Evolutionary conservation across 1,140 invertebrate genomes (phyloP), one percentile per base, ranked within the genome.

Genomic region (Drosophila mayri): DNA sequence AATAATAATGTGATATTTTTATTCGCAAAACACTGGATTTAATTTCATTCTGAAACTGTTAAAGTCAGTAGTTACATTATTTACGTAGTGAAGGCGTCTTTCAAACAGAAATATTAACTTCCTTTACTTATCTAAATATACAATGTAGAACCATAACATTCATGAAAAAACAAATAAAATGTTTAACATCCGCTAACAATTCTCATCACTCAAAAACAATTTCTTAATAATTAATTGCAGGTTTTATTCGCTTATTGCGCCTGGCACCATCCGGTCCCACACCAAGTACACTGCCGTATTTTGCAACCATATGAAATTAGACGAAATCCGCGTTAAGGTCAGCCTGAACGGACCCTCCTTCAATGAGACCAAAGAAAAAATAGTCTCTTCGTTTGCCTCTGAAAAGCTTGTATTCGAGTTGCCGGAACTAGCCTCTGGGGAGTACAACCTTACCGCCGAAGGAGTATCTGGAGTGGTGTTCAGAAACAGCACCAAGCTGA

Each of bases 251-350:
- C 94, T 98, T 54, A 94, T 98, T 72, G 97, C 95, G 5, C 96
- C 97, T 22, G 95, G 95, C 77, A 95, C 96, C 11, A 93, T 98
- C n/a, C 94, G 97, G 44, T 97, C 97, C 4, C 96, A 96, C 93
- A 95, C 95, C 11, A 95, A 97, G 76, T 98, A 97, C 91, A 96
- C 97, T 93, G 96, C 97, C 20, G 96, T 95, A 11, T 95, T 98
- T 12, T 96, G 95, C 41, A 93, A 95, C 2, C 94, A 95, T 71
- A 94, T 94, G 52, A 94, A 95, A 16, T 93, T 93, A 7, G 92
- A 92, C 3, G 95, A 96, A 0, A 94, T 95, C 20, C 94, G 94
- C 11, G 94, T 98, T 41, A 95, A 95, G 41, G 94, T 98, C 16
- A 95, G 95, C 47, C 93, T 98, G 4, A 95, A 94, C 70, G 97